A percentile compares a stretch with the other conserved stretches of the same genome.
phyloP scores from a whole-genome alignment of 2,113 vertebrate species.

The Oophaga pumilio region DNA sequence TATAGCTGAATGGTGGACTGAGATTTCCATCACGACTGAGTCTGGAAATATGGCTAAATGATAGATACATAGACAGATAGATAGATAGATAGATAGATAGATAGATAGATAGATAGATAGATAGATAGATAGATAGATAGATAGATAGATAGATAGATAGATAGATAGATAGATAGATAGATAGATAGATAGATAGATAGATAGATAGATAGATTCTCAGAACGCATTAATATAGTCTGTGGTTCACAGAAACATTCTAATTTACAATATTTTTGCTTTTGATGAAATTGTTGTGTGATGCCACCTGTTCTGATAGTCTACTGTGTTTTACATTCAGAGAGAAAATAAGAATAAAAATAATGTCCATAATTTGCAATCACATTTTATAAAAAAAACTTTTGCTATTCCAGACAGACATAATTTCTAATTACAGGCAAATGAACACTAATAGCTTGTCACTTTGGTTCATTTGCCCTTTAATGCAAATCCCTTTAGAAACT shows the following conservation, averaged over 20 bases:
- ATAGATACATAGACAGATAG: no score
- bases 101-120: no score
- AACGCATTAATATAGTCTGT: no score
- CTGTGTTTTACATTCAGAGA: neutral
- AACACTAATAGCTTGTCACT: conserved; percentile 15
- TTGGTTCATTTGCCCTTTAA: conserved; percentile 7
- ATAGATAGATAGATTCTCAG: no score
- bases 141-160: neutral
- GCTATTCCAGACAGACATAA: neutral
- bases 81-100: no score
- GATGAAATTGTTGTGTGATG: neutral
- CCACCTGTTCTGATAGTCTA: neutral
- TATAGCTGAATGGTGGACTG: no score
- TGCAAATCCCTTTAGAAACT: conserved; percentile 5
- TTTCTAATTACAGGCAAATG: conserved; percentile 11
- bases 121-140: conserved; percentile 1
- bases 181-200: neutral
- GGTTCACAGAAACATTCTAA: no score
- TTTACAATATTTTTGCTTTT: neutral
- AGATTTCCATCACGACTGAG: no score
- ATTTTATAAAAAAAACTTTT: neutral
- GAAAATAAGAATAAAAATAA: neutral
- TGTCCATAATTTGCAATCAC: neutral
- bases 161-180: neutral
- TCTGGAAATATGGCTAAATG: no score